These are phyloP conservation scores for Tauraco erythrolophus DNA, from an alignment of 2,113 vertebrate genomes.

Conservation along the genomic window DNA sequence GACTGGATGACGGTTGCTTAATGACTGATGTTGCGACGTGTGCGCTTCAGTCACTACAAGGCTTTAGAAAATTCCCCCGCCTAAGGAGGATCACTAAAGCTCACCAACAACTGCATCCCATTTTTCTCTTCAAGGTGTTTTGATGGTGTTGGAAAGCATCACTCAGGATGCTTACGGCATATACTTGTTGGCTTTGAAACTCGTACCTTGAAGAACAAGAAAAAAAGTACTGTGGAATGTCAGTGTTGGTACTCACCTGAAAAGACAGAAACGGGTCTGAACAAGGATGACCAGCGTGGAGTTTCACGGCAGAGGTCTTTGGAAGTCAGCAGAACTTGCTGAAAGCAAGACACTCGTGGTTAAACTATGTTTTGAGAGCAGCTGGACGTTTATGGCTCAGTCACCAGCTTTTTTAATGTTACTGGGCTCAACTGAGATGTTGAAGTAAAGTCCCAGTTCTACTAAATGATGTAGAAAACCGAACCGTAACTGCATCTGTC, in stretches of 20 bases:
- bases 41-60: not conserved
- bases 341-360: not conserved
- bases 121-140: not conserved
- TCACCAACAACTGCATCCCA: not conserved
- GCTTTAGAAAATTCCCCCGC: not conserved
- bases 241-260: not conserved
- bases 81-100: not conserved
- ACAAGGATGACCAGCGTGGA: not conserved
- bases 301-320: not conserved
- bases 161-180: not conserved
- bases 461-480: not conserved
- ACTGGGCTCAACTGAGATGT: not conserved
- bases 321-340: not conserved
- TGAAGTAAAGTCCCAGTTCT: not conserved
- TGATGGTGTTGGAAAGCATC: not conserved
- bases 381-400: not conserved
- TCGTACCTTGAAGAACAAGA: not conserved
- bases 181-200: not conserved
- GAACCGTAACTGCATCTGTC: not conserved
- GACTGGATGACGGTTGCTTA: not conserved
- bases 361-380: constrained; percentile 1
- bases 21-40: no score
- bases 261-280: not conserved
- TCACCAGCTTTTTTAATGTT: not conserved
- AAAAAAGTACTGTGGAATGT: not conserved